Evolutionary conservation across 2,113 vertebrate genomes (phyloP).

Genomic region (Sturnus vulgaris): DNA sequence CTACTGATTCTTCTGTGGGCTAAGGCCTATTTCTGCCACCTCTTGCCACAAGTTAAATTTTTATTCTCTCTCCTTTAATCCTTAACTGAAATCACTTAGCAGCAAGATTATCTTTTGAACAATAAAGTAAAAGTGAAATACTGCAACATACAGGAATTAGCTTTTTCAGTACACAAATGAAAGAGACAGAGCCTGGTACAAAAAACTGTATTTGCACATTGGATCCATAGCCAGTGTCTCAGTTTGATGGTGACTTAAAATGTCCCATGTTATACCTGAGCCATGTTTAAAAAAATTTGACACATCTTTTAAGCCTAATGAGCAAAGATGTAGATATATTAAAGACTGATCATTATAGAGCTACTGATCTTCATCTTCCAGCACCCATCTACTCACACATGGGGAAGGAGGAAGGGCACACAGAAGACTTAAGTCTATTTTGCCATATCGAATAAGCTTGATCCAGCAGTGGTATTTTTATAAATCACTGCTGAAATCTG

Average conservation of each 20-base stretch:
- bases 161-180: background rate
- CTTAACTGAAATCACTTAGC: background rate
- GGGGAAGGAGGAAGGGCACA: background rate
- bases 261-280: background rate
- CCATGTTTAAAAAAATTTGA: background rate
- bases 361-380: background rate
- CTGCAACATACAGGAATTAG: background rate
- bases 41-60: background rate
- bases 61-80: background rate
- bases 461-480: background rate
- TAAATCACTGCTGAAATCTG: background rate
- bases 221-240: background rate
- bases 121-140: background rate
- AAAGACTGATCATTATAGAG: background rate
- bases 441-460: background rate
- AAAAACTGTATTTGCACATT: background rate
- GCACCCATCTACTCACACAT: background rate
- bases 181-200: background rate
- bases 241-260: background rate
- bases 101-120: background rate
- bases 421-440: background rate
- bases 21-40: background rate
- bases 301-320: background rate
- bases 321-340: background rate
- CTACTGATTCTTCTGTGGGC: background rate